phyloP scores from a whole-genome alignment of 2,888 invertebrate species.

The Brachylomia viminalis region DNA sequence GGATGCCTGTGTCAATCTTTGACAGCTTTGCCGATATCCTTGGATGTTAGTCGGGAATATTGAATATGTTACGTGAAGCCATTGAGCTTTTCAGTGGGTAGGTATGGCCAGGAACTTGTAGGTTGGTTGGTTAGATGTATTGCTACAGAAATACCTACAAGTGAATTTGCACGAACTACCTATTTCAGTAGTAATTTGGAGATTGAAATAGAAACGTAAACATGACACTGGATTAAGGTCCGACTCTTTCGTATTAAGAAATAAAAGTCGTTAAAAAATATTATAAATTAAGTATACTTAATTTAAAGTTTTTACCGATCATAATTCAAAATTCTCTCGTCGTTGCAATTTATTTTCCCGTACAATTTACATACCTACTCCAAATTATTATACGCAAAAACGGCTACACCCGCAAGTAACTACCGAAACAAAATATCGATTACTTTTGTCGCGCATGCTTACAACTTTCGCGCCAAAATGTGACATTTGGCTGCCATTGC shows the following conservation, averaged over 20 bases:
- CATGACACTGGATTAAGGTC: too few relatives aligned
- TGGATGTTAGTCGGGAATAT: not conserved
- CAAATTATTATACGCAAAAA: slow-evolving; percentile 64
- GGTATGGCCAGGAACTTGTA: not conserved
- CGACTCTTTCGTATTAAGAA: too few relatives aligned
- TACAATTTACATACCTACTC: slow-evolving; percentile 20
- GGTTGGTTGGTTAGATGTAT: not conserved
- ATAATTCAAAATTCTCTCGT: not conserved
- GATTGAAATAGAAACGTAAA: not conserved
- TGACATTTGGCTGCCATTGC: slow-evolving; percentile 72
- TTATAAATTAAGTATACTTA: too few relatives aligned
- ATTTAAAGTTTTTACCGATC: not conserved
- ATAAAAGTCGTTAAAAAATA: too few relatives aligned
- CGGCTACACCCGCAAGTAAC: slow-evolving; percentile 68
- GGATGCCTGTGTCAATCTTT: not conserved
- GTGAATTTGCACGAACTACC: not conserved
- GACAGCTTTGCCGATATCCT: not conserved
- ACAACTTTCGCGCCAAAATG: slow-evolving; percentile 84
- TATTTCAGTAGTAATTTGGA: not conserved
- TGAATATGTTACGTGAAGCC: not conserved
- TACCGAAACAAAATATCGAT: slow-evolving; percentile 82
- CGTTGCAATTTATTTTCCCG: not conserved
- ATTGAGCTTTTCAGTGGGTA: slow-evolving; percentile 11
- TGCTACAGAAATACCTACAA: not conserved
- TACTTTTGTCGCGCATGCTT: slow-evolving; percentile 78